A percentile compares a stretch with the other conserved stretches of the same genome.
These are phyloP conservation scores for Ceratosolen solmsi DNA, from an alignment of 1,140 invertebrate species.

Conservation along the genomic window DNA sequence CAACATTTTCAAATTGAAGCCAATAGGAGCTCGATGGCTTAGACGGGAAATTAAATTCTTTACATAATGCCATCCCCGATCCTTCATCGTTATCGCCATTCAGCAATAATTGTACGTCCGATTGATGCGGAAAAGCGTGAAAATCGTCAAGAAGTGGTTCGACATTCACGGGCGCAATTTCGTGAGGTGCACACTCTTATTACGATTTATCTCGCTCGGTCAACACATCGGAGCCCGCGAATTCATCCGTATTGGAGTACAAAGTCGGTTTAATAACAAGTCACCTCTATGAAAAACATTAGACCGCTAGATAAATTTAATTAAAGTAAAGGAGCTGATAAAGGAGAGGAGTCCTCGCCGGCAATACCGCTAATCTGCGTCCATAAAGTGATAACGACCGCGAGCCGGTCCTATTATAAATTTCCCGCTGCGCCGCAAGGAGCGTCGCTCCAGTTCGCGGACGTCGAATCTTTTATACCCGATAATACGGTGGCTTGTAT, in stretches of 20 bases:
- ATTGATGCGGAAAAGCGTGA: not conserved
- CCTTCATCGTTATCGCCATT: no score
- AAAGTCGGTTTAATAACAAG: conserved; percentile 14
- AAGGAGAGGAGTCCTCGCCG: conserved; percentile 1
- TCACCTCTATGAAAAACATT: not conserved
- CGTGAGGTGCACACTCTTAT: not conserved
- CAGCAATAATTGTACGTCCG: not conserved
- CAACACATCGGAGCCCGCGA: not conserved
- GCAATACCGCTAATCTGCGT: not conserved
- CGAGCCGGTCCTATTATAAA: conserved; percentile 31
- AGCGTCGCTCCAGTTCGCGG: conserved; percentile 29
- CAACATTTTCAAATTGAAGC: no score
- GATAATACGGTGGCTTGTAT: conserved; percentile 32
- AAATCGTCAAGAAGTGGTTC: not conserved
- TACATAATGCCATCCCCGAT: not conserved
- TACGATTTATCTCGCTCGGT: no score
- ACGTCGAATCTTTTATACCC: conserved; percentile 13
- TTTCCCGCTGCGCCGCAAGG: conserved; percentile 16
- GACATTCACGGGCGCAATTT: not conserved
- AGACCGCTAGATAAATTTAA: conserved; percentile 12
- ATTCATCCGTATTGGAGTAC: not conserved
- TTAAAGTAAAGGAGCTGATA: conserved; percentile 5
- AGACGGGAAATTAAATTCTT: not conserved
- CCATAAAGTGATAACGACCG: conserved; percentile 35
- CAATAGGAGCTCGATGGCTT: no score